Evolutionary conservation across 2,113 vertebrate genomes (phyloP).

Genomic region (Noturus placidus): DNA sequence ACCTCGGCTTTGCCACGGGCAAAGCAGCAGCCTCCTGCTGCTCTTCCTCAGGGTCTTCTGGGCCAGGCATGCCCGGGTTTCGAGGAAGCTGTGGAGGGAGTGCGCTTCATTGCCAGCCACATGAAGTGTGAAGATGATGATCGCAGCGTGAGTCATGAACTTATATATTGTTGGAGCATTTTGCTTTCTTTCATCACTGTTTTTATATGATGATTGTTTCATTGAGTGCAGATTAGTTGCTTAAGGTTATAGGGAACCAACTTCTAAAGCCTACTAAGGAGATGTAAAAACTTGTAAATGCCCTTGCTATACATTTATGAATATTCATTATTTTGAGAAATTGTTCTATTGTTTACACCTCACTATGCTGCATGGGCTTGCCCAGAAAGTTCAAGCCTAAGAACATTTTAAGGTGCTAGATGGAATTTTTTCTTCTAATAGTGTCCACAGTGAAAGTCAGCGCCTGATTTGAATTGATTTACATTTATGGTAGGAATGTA

Average conservation of each 20-base stretch:
- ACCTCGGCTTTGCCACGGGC: slow-evolving; percentile 54
- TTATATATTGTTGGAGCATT: slow-evolving; percentile 15
- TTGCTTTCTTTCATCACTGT: background rate
- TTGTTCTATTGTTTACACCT: background rate
- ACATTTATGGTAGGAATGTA: background rate
- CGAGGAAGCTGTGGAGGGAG: slow-evolving; percentile 88
- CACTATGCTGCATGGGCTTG: background rate
- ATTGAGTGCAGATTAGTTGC: background rate
- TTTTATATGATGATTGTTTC: background rate
- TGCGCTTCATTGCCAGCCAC: slow-evolving; percentile 94
- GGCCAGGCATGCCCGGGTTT: slow-evolving; percentile 78
- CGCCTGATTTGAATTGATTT: background rate
- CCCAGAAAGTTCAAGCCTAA: background rate
- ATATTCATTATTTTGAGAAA: background rate
- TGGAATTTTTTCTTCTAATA: background rate
- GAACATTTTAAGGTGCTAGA: background rate
- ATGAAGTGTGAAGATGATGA: slow-evolving; percentile 94
- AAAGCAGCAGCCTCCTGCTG: slow-evolving; percentile 64
- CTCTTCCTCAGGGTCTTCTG: slow-evolving; percentile 71
- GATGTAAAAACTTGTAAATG: background rate
- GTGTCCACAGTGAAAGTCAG: background rate
- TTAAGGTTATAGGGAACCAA: background rate
- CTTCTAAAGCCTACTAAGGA: background rate
- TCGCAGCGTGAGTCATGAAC: slow-evolving; percentile 84
- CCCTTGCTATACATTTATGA: background rate